Conservation (phyloP, 2,113 vertebrate species). For the Pseudopodoces humilis region DNA sequence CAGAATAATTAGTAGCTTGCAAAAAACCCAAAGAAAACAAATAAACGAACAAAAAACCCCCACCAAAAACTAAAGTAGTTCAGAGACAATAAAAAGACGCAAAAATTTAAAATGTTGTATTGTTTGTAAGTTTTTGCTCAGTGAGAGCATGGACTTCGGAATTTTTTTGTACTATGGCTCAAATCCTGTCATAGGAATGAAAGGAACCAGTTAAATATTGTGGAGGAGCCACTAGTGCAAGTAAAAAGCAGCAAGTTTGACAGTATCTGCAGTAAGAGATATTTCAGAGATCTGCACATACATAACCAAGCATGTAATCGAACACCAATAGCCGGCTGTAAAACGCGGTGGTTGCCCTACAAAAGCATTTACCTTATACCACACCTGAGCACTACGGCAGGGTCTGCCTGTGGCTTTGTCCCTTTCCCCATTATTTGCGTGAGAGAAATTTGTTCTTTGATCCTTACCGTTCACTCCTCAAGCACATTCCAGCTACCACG, state of each 20-base stretch:
- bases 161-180: not conserved
- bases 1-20: not conserved
- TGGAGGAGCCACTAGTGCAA: rapidly evolving
- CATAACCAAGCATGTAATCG: rapidly evolving
- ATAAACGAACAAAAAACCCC: not conserved
- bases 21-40: not conserved
- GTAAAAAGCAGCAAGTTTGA: not conserved
- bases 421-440: not conserved
- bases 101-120: not conserved
- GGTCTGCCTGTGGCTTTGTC: not conserved
- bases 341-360: rapidly evolving
- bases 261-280: not conserved
- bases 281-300: not conserved
- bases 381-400: not conserved
- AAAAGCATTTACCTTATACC: not conserved
- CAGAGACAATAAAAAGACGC: rapidly evolving
- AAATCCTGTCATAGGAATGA: not conserved
- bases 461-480: not conserved
- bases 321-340: rapidly evolving
- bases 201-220: not conserved
- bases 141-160: not conserved
- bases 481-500: too few relatives aligned
- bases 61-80: not conserved
- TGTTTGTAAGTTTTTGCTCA: not conserved
- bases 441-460: not conserved